These are phyloP conservation scores for Apogon hyalosoma DNA, from an alignment of 2,797 vertebrate species.

Conservation along the genomic window DNA sequence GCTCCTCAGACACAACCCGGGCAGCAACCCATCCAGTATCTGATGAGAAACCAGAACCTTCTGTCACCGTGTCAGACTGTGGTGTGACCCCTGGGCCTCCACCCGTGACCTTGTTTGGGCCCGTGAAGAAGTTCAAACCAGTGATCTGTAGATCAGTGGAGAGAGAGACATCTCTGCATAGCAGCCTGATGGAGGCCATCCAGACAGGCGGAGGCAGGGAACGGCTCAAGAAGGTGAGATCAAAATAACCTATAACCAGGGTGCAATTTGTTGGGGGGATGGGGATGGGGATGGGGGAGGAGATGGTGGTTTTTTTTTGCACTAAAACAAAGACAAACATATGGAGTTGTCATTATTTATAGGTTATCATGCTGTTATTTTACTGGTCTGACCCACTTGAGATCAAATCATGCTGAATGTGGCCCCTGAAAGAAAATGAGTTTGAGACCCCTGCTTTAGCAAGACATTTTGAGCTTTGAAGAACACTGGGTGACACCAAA, in stretches of 20 bases:
- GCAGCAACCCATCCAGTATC: constrained; percentile 35
- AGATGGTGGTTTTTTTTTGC: too few relatives aligned
- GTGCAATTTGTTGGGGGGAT: not conserved
- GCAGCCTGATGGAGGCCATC: constrained; percentile 94
- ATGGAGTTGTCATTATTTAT: too few relatives aligned
- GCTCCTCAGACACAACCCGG: constrained; percentile 24
- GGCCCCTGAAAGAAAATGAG: too few relatives aligned
- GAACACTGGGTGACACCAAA: too few relatives aligned
- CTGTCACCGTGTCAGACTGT: constrained; percentile 30
- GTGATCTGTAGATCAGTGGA: constrained; percentile 87
- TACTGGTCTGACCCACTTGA: too few relatives aligned
- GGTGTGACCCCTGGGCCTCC: constrained; percentile 59
- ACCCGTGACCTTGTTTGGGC: constrained; percentile 88
- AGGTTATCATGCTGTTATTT: too few relatives aligned
- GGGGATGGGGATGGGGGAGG: too few relatives aligned
- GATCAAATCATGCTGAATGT: too few relatives aligned
- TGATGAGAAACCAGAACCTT: constrained; percentile 67
- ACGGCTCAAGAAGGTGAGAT: constrained; percentile 90
- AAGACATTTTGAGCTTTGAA: too few relatives aligned
- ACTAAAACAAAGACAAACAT: too few relatives aligned
- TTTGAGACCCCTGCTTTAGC: too few relatives aligned
- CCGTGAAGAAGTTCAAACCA: constrained; percentile 92
- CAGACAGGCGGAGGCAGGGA: constrained; percentile 89
- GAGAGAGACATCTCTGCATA: constrained; percentile 90
- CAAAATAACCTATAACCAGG: not conserved